Evolutionary conservation across 2,888 invertebrate species (phyloP).

Genomic region (Tanaodytes sp.): DNA sequence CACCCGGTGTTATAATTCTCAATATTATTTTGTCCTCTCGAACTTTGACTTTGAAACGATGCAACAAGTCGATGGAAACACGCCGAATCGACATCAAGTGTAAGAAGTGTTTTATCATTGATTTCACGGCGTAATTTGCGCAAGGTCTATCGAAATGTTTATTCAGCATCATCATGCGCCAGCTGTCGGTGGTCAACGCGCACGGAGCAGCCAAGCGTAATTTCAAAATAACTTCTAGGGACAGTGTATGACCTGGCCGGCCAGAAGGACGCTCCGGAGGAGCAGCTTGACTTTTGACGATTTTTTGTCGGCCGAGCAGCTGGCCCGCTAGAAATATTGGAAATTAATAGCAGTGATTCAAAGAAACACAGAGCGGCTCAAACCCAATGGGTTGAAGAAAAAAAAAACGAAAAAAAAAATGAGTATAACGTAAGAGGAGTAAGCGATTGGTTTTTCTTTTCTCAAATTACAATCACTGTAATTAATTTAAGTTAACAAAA

Average conservation of each 20-base stretch:
- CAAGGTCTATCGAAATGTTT: conserved; percentile 33
- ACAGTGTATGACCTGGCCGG: conserved; percentile 33
- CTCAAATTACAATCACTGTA: too few relatives aligned
- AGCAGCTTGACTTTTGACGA: conserved; percentile 64
- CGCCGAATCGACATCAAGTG: too few relatives aligned
- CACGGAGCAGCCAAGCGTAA: conserved; percentile 38
- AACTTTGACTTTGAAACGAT: too few relatives aligned
- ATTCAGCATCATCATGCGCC: conserved; percentile 31
- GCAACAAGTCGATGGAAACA: too few relatives aligned
- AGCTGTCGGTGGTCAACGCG: conserved; percentile 27
- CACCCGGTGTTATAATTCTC: too few relatives aligned
- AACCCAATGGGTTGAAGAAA: too few relatives aligned
- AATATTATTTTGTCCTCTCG: too few relatives aligned
- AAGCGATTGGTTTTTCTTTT: too few relatives aligned
- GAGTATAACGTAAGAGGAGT: too few relatives aligned
- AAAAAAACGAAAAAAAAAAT: too few relatives aligned
- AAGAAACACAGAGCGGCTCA: conserved; percentile 39
- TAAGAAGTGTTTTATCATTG: conserved; percentile 42
- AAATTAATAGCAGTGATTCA: conserved; percentile 64
- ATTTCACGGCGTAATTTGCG: conserved; percentile 30
- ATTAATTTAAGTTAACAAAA: too few relatives aligned
- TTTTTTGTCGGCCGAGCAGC: conserved; percentile 63
- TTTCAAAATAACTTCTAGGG: conserved; percentile 32
- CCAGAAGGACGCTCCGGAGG: conserved; percentile 39
- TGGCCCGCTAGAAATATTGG: conserved; percentile 66